Percentiles rank a stretch among this genome's conserved stretches.
phyloP scores from a whole-genome alignment of 2,113 vertebrate species.

The Danionella cerebrum region DNA sequence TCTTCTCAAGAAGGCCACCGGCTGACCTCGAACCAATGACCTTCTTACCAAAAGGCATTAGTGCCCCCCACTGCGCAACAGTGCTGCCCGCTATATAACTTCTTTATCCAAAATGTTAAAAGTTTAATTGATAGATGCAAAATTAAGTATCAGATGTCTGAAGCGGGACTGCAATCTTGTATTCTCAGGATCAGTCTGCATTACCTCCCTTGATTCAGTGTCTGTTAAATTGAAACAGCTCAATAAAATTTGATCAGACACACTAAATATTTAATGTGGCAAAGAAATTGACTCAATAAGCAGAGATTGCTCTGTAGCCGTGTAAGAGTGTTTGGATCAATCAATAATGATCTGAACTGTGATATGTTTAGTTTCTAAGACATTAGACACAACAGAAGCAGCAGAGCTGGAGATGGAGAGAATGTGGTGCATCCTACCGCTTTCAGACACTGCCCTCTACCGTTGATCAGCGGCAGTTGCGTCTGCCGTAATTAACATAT shows the following conservation, averaged over 20 bases:
- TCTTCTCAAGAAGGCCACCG: too few species aligned
- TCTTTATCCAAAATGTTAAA: too few species aligned
- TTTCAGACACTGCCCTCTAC: conserved; percentile 24
- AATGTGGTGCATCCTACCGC: not conserved
- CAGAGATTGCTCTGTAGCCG: not conserved
- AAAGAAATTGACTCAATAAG: not conserved
- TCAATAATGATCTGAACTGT: not conserved
- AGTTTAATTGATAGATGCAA: too few species aligned
- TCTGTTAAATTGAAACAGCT: conserved; percentile 13
- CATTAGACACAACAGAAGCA: not conserved
- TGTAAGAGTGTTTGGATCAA: not conserved
- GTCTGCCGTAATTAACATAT: too few species aligned
- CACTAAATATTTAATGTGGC: conserved; percentile 1
- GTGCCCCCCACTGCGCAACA: too few species aligned
- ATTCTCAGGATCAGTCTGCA: not conserved
- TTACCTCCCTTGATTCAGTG: conserved; percentile 3
- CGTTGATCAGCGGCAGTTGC: too few species aligned
- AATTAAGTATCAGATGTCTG: not conserved
- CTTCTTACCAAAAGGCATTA: too few species aligned
- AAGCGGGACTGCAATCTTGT: not conserved
- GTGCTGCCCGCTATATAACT: not conserved
- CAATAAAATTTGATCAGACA: not conserved
- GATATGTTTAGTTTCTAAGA: not conserved
- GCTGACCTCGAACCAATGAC: too few species aligned
- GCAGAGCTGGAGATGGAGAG: not conserved